Base-by-base conservation (phyloP, 2,888 invertebrate genomes). In the Dryobota labecula region DNA sequence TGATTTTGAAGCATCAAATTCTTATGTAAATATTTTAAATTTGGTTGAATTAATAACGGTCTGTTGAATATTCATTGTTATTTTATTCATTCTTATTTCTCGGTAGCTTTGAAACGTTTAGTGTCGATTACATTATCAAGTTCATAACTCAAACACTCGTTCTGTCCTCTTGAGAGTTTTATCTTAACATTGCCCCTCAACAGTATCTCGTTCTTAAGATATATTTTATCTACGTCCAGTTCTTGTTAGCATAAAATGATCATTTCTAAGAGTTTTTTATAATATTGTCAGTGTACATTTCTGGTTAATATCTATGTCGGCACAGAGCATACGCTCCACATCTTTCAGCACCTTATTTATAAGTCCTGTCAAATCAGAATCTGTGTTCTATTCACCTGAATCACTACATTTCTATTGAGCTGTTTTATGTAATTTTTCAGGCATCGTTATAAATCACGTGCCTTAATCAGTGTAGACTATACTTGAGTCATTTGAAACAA, bases 201-300 rank as follows among this genome's bases (percentile, higher is more conserved):
- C 77, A 56, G 53, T 79, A 71, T 75, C 71, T 70, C 64, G 51
- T 66, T 63, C n/a, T 27, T 15, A 54, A 57, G 68, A 74, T 69
- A 63, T 69, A 60, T 70, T 65, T 78, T 73, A 79, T 82, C 56
- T 66, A 58, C 41, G 2, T 20, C 24, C 43, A 49, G 30, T 27
- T 58, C 63, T 80, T 70, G 15, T 70, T 73, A 76, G 63, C 71
- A 56, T 73, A 76, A 27, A 68, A 75, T 75, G 58, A 68, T 73
- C n/a, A 64, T 75, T 76, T 74, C 71, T 54, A 65, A 74, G 69
- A 73, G 64, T 63, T 65, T 70, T 72, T 84, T 83, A 84, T 85
- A 72, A 72, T 77, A 69, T 53, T 58, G 68, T 64, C 66, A 70
- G 49, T 78, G 71, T 72, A 73, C 70, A 81, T 81, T 73, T 64